These are phyloP conservation scores for Amaurobius ferox DNA, from an alignment of 2,888 invertebrate genomes.

Conservation along the genomic window DNA sequence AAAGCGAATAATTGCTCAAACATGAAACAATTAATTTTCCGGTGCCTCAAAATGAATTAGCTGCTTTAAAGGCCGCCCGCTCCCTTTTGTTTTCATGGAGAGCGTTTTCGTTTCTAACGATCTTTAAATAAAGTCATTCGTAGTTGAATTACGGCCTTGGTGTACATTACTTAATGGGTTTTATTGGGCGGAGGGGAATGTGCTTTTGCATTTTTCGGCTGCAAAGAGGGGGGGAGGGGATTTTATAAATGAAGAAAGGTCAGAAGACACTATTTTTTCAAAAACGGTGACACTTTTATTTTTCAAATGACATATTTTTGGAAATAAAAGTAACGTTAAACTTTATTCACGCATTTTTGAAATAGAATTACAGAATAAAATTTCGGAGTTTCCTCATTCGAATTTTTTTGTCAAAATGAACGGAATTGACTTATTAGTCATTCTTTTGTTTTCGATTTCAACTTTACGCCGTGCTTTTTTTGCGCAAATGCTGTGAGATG, in stretches of 20 bases:
- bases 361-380: no score
- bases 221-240: not conserved
- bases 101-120: constrained; percentile 71
- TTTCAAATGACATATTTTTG: no score
- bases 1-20: constrained; percentile 65
- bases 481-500: no score
- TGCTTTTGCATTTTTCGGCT: not conserved
- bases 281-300: no score
- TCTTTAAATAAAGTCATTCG: constrained; percentile 70
- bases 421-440: no score
- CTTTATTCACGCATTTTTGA: no score
- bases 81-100: constrained; percentile 54
- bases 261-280: not conserved
- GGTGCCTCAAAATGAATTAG: constrained; percentile 69
- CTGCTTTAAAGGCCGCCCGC: constrained; percentile 42
- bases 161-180: constrained; percentile 33
- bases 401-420: no score
- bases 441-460: no score
- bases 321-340: no score
- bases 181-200: not conserved
- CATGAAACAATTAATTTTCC: constrained; percentile 72
- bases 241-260: not conserved
- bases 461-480: no score
- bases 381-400: no score
- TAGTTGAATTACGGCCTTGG: constrained; percentile 44